These are phyloP conservation scores for Perognathus longimembris DNA, from an alignment of 2,113 vertebrate genomes.

Conservation along the genomic window DNA sequence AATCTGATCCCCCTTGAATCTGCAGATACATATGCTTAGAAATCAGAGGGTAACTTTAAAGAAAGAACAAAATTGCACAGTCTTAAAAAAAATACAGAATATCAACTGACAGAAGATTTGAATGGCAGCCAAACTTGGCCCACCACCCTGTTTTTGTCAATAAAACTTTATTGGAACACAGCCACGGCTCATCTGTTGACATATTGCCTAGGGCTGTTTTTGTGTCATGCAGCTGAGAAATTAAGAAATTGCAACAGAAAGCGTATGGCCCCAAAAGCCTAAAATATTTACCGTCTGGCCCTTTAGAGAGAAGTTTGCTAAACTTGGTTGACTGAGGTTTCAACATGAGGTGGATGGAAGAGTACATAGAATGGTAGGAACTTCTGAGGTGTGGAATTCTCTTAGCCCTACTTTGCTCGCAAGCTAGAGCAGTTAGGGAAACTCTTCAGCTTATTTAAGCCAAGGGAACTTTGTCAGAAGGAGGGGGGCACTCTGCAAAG, in stretches of 20 bases:
- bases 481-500: too few relatives aligned
- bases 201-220: neutral
- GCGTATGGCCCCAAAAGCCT: neutral
- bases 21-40: neutral
- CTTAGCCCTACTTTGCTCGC: rapidly evolving
- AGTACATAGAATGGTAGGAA: neutral
- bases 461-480: neutral
- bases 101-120: neutral
- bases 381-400: neutral
- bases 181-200: neutral
- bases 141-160: conserved; percentile 28
- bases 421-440: neutral
- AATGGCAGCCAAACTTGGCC: conserved; percentile 22
- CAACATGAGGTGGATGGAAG: neutral
- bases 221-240: neutral
- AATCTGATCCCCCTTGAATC: neutral
- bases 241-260: neutral
- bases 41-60: neutral
- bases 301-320: neutral
- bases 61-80: neutral
- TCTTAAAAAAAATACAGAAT: neutral
- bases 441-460: neutral
- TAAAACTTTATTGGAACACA: conserved; percentile 65
- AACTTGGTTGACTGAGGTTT: neutral
- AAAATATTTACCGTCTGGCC: neutral